Evolutionary conservation across 2,113 vertebrate genomes (phyloP).

Genomic region (Phainopepla nitens): DNA sequence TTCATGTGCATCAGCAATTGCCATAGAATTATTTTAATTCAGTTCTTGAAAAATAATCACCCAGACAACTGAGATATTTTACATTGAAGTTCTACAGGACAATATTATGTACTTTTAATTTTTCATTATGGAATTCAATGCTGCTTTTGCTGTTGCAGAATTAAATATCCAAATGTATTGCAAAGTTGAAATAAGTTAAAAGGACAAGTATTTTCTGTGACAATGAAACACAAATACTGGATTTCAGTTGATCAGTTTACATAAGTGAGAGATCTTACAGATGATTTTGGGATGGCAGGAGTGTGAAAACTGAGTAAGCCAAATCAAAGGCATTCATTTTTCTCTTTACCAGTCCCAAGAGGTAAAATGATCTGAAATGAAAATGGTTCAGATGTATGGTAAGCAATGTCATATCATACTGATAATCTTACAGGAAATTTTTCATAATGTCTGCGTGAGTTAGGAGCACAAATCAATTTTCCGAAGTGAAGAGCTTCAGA

Average conservation of each 20-base stretch:
- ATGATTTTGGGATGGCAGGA: background rate
- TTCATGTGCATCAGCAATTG: background rate
- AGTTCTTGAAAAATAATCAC: background rate
- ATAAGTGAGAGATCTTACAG: background rate
- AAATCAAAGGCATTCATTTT: background rate
- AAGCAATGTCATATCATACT: background rate
- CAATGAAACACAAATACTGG: background rate
- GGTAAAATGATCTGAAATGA: background rate
- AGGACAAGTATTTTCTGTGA: background rate
- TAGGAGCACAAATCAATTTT: background rate
- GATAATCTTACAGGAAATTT: background rate
- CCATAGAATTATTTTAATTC: background rate
- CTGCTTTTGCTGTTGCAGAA: background rate
- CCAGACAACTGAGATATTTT: background rate
- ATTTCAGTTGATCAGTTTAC: background rate
- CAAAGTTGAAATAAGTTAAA: background rate
- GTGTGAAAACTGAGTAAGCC: background rate
- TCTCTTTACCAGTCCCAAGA: background rate
- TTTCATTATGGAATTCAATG: background rate
- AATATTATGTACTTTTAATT: background rate
- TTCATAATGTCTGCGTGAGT: background rate
- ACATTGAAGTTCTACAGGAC: background rate
- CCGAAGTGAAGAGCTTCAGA: background rate
- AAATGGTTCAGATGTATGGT: background rate
- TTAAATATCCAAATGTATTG: background rate